Conservation (phyloP, 1,140 invertebrate species). For the Aporrectodea caliginosa region DNA sequence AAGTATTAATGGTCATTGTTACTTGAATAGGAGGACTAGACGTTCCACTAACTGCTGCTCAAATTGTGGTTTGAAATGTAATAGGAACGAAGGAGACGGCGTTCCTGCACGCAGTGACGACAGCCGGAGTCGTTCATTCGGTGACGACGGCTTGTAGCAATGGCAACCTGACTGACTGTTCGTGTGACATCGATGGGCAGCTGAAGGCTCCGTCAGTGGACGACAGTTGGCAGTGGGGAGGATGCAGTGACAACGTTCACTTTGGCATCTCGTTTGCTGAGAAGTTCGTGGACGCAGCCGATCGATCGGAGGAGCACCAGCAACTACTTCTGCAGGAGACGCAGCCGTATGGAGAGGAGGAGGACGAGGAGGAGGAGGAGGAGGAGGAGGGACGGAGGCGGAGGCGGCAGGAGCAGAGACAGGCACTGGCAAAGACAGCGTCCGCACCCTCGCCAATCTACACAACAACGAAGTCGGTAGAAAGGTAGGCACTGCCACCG, state of each 20-base stretch:
- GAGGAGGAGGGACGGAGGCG: background rate
- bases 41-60: too few species aligned
- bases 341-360: background rate
- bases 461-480: conserved; percentile 23
- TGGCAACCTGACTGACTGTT: conserved; percentile 48
- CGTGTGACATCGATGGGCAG: conserved; percentile 39
- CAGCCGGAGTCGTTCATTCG: conserved; percentile 81
- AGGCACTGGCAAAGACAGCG: background rate
- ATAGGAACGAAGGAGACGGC: conserved; percentile 83
- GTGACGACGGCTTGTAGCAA: conserved; percentile 74
- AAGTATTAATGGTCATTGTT: too few species aligned
- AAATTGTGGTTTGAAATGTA: background rate
- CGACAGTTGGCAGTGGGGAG: conserved; percentile 71
- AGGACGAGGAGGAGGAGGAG: background rate
- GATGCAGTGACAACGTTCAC: conserved; percentile 90
- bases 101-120: conserved; percentile 81
- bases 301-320: background rate
- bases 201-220: background rate
- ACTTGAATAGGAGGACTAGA: too few species aligned
- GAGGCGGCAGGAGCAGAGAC: background rate
- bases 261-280: conserved; percentile 90
- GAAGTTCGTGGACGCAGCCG: conserved; percentile 3
- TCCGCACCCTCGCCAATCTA: conserved; percentile 4
- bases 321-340: too few species aligned
- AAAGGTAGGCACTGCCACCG: conserved; percentile 16